Evolutionary conservation across 2,888 invertebrate genomes (phyloP).

Genomic region (Stenoptilia bipunctidactyla): DNA sequence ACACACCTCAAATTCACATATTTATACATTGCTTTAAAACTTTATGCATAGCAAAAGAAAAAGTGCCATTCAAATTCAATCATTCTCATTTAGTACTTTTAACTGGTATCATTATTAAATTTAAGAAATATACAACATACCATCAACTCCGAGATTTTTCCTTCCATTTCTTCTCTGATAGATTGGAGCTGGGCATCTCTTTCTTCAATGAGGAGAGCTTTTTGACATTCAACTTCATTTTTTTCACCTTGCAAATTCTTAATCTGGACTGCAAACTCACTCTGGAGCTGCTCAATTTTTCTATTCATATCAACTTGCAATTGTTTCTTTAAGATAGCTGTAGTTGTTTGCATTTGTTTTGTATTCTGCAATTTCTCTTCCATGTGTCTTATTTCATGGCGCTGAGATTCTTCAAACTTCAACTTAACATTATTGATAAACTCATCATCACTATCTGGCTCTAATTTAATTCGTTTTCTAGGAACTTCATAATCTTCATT

Average conservation of each 20-base stretch:
- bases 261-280: conserved; percentile 49
- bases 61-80: too few relatives aligned
- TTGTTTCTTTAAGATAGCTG: conserved; percentile 49
- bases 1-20: too few relatives aligned
- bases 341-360: conserved; percentile 44
- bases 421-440: conserved; percentile 43
- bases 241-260: conserved; percentile 57
- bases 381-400: conserved; percentile 46
- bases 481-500: conserved; percentile 29
- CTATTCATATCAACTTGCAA: conserved; percentile 51
- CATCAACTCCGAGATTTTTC: conserved; percentile 43
- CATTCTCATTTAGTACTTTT: too few relatives aligned
- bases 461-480: conserved; percentile 41
- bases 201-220: conserved; percentile 46
- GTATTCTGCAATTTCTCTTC: conserved; percentile 52
- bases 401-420: conserved; percentile 56
- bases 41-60: too few relatives aligned
- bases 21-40: too few relatives aligned
- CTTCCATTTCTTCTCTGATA: conserved; percentile 43
- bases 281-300: conserved; percentile 53
- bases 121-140: conserved; percentile 19
- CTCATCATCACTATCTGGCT: conserved; percentile 19
- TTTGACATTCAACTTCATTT: conserved; percentile 57
- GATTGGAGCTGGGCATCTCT: conserved; percentile 41
- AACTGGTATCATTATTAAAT: too few relatives aligned